These are phyloP conservation scores for Ctenoplectra terminalis DNA, from an alignment of 1,140 invertebrate genomes.

Conservation along the genomic window DNA sequence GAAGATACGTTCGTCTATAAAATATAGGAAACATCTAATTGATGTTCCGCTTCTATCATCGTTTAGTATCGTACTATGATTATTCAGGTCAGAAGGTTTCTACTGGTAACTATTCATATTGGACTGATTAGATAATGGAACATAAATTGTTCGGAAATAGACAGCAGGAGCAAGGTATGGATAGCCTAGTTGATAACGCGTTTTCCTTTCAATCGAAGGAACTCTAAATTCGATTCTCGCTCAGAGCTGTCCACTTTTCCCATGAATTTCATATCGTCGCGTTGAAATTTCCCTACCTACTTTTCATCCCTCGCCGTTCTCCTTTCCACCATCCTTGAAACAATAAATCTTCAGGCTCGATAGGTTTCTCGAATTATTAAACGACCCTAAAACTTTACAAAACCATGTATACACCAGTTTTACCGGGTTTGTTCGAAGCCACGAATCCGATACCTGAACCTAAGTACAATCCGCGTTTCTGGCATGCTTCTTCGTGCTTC, in stretches of 20 bases:
- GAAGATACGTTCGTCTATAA: no score
- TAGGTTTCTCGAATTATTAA: neutral
- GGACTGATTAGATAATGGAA: neutral
- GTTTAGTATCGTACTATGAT: no score
- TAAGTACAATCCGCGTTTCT: no score
- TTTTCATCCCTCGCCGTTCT: neutral
- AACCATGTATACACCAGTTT: no score
- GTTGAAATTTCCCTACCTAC: neutral
- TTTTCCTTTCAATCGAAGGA: neutral
- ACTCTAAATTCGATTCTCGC: no score
- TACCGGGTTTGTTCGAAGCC: no score
- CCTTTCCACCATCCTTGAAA: neutral
- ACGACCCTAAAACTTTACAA: neutral
- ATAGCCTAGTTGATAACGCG: no score
- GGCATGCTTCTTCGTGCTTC: conserved; percentile 2
- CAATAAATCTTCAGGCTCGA: neutral
- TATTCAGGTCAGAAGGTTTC: no score
- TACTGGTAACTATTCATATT: neutral
- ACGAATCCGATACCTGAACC: no score
- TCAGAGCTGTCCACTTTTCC: neutral
- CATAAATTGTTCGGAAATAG: neutral
- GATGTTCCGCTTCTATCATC: no score
- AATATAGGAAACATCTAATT: no score
- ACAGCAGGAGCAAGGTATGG: neutral
- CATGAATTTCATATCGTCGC: neutral